Conservation (phyloP, 2,797 vertebrate genomes). For the Xiphophorus birchmanni region DNA sequence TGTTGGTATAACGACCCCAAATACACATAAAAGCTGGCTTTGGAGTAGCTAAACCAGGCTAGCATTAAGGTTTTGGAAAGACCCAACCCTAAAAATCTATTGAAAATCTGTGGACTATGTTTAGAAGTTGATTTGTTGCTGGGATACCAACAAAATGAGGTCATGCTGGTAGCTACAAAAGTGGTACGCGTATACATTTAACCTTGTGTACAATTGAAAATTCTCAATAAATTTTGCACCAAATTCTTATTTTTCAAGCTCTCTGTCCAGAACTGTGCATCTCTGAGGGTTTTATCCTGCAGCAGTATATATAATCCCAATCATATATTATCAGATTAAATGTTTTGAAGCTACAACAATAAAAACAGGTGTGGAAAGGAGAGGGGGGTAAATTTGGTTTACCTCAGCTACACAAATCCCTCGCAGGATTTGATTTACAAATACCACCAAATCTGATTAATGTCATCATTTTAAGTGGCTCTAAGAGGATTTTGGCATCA, state of each 20-base stretch:
- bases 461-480: conserved; percentile 61
- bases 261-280: neutral
- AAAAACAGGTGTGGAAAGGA: neutral
- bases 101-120: neutral
- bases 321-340: conserved; percentile 2
- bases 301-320: neutral
- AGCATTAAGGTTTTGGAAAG: neutral
- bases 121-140: neutral
- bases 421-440: conserved; percentile 45
- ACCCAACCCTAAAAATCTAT: neutral
- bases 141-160: neutral
- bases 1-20: neutral
- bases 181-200: neutral
- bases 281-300: neutral
- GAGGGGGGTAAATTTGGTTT: conserved; percentile 47
- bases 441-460: conserved; percentile 57
- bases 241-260: neutral
- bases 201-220: neutral
- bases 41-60: neutral
- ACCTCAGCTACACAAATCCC: conserved; percentile 40
- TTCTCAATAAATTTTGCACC: neutral
- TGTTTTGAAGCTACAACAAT: conserved; percentile 10
- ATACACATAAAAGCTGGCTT: neutral
- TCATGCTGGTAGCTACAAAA: neutral
- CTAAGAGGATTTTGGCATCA: conserved; percentile 52